These are phyloP conservation scores for Gadus chalcogrammus DNA, from an alignment of 2,113 vertebrate genomes.

Conservation along the genomic window DNA sequence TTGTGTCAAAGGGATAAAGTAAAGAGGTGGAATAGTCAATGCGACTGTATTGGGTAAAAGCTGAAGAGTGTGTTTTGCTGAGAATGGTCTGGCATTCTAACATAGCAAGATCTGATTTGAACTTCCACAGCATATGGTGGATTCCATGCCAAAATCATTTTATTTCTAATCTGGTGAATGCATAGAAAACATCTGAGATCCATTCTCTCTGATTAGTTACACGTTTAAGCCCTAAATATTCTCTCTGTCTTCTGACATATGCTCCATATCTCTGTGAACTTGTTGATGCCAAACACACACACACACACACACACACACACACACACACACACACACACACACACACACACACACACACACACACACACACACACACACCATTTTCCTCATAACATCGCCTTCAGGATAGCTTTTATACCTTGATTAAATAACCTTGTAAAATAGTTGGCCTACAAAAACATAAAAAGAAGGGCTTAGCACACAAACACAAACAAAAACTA, in stretches of 20 bases:
- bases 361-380: too few relatives aligned
- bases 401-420: constrained; percentile 26
- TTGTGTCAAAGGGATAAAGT: background rate
- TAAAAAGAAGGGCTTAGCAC: background rate
- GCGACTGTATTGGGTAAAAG: background rate
- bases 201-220: constrained; percentile 31
- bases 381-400: constrained; percentile 26
- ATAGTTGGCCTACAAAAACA: background rate
- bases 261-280: constrained; percentile 3
- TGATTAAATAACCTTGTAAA: too few relatives aligned
- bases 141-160: constrained; percentile 16
- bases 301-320: background rate
- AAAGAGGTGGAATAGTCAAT: background rate
- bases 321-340: too few relatives aligned
- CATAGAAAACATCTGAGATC: constrained; percentile 37
- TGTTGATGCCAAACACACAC: constrained; percentile 16
- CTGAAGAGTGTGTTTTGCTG: constrained; percentile 28
- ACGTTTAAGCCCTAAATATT: background rate
- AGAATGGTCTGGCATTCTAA: constrained; percentile 10
- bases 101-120: constrained; percentile 33
- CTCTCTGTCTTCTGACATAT: constrained; percentile 7
- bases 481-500: constrained; percentile 15
- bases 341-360: too few relatives aligned
- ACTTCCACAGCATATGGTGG: constrained; percentile 43
- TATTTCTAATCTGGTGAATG: constrained; percentile 10